Evolutionary conservation across 2,888 invertebrate species (phyloP).

Genomic region (Cylloceria caligata): DNA sequence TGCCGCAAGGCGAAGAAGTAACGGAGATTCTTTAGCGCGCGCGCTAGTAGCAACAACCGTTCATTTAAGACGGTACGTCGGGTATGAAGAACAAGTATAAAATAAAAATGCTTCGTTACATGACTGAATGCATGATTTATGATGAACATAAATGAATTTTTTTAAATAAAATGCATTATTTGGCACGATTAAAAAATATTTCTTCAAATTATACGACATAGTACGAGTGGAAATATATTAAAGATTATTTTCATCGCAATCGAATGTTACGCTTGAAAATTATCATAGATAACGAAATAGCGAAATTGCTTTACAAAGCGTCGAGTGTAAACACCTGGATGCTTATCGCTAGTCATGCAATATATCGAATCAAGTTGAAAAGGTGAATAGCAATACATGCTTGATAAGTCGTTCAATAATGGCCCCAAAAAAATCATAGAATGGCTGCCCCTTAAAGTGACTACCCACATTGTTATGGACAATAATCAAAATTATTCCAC

Average conservation of each 20-base stretch:
- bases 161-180: background rate
- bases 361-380: background rate
- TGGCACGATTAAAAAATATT: too few species aligned
- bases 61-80: background rate
- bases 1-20: background rate
- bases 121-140: background rate
- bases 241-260: too few species aligned
- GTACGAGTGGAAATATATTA: too few species aligned
- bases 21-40: background rate
- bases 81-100: background rate
- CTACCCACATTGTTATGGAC: background rate
- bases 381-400: background rate
- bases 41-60: background rate
- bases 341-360: background rate
- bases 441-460: background rate
- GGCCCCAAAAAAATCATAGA: background rate
- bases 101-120: background rate
- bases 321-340: background rate
- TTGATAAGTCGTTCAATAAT: background rate
- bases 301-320: background rate
- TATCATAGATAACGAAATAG: constrained; percentile 2
- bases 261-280: background rate
- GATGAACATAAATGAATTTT: background rate
- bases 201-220: too few species aligned
- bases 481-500: background rate